Evolutionary conservation across 2,888 invertebrate genomes (phyloP), one percentile per base, ranked within the genome.

Genomic region (Cotesia congregata): DNA sequence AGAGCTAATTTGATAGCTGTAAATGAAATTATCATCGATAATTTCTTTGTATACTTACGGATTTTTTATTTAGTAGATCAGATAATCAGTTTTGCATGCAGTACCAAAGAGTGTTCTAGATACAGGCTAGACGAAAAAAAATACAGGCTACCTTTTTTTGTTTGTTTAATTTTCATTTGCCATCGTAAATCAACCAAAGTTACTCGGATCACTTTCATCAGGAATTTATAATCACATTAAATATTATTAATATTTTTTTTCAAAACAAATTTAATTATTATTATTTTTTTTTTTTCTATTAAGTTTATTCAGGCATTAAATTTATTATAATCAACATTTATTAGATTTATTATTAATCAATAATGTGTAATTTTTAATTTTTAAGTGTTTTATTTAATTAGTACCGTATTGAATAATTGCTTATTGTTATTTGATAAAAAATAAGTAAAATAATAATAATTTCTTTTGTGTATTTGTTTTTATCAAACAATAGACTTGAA

Each of bases 21-120:
- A 89, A 85, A 88, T 88, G 88, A 87, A 88, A 84, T 85, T 86
- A 86, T 82, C 84, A 86, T 85, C 85, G 85, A 83, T 83, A 84
- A 86, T 84, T 85, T 83, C 83, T 85, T 79, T 82, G 81, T 80
- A 80, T 77, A 70, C 73, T 81, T 78, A 77, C 72, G 72, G 78
- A 38, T 77, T 78, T 80, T 74, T 74, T 69, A 80, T 50, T 39
- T 67, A 15, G 15, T 39, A 39, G 60, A 67, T 68, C 38, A n/a
- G 38, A 15, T 71, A 50, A 50, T 71, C 39, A 60, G 17, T 40
- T 62, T 9, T n/a, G 60, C 39, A 64, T 17, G 15, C 9, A n/a
- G 72, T 72, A 76, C 76, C 76, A 72, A 76, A 76, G 76, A 76
- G 67, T 72, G 72, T 67, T 62, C 72, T 72, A 50, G 50, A 40